A percentile compares a stretch with the other conserved stretches of the same genome.
phyloP scores from a whole-genome alignment of 2,113 vertebrate genomes.

The Empidonax alnorum region DNA sequence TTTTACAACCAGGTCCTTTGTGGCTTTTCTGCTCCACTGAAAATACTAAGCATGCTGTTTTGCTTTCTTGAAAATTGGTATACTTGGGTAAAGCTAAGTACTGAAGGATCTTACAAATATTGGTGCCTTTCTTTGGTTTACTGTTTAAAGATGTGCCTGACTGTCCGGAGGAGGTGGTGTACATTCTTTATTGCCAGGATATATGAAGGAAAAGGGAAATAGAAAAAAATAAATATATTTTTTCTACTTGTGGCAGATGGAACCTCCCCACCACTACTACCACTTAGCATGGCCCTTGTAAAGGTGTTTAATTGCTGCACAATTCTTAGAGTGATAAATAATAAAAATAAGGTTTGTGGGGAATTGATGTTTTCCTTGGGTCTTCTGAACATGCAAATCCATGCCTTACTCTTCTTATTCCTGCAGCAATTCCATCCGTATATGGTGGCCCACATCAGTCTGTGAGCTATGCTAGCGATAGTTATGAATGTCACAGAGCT shows the following conservation, averaged over 20 bases:
- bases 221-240: background rate
- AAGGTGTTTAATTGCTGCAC: background rate
- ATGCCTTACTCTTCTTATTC: background rate
- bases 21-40: background rate
- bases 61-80: background rate
- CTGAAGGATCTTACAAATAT: background rate
- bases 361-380: background rate
- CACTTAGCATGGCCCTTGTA: background rate
- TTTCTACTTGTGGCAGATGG: background rate
- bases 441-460: background rate
- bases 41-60: background rate
- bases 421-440: background rate
- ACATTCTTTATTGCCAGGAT: background rate
- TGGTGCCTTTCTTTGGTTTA: background rate
- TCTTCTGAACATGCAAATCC: background rate
- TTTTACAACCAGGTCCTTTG: background rate
- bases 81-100: background rate
- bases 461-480: background rate
- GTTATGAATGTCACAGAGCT: background rate
- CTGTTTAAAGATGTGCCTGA: background rate
- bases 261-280: accelerated
- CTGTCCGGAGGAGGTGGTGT: background rate
- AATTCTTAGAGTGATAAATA: background rate
- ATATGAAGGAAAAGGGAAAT: background rate
- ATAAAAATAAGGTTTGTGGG: background rate